Base-by-base conservation (phyloP, 2,888 invertebrate species). In the Fragum sueziense region DNA sequence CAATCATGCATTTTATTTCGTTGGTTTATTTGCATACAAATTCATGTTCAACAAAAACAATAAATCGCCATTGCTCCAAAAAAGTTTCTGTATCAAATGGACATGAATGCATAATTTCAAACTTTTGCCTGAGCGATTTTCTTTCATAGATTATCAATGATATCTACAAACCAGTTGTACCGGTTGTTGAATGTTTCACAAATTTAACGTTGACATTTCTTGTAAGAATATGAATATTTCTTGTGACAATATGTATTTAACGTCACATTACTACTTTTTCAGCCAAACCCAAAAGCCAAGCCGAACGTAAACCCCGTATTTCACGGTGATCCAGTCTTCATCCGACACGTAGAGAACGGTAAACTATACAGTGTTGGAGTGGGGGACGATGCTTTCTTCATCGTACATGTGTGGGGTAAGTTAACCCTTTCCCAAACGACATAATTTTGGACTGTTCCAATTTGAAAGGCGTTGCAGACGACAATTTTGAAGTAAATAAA, bases 381-480 rank as follows among this genome's bases (percentile, higher is more conserved):
- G 2, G 87, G 84, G 1, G 82, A 88, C 22, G 86, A 87, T 59
- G 77, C 84, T 9, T 86, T 87, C 37, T 78, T 84, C 52, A 83
- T 89, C 57, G 84, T 86, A 0, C 89, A 89, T 76, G 79, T 89
- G 11, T 89, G 84, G 82, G 89, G 89, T 89, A 81, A 82, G 82
- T 27, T 51, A n/a, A n/a, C n/a, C n/a, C n/a, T n/a, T n/a, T n/a
- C n/a, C n/a, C n/a, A n/a, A n/a, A n/a, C n/a, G n/a, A n/a, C n/a
- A n/a, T n/a, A n/a, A n/a, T n/a, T n/a, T n/a, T n/a, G n/a, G n/a
- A n/a, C n/a, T n/a, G n/a, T n/a, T n/a, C n/a, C n/a, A n/a, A n/a
- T n/a, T n/a, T n/a, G n/a, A n/a, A n/a, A n/a, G n/a, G n/a, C n/a
- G n/a, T n/a, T n/a, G n/a, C n/a, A n/a, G n/a, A n/a, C n/a, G n/a